These are phyloP conservation scores for Mythimna vitellina DNA, from an alignment of 2,888 invertebrate species.

Conservation along the genomic window DNA sequence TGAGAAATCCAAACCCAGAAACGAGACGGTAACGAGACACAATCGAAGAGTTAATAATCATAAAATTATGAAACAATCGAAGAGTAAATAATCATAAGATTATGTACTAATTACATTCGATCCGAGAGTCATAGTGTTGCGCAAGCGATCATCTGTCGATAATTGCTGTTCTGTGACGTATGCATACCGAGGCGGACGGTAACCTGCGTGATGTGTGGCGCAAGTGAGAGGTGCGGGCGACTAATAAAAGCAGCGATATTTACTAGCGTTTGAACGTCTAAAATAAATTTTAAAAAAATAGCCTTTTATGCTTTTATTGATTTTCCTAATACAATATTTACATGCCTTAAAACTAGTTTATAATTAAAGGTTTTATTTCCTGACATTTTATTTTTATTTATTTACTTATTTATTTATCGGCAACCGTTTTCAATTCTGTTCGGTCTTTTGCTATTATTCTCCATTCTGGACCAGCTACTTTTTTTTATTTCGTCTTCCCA, in stretches of 20 bases:
- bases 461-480: no score
- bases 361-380: no score
- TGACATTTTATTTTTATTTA: no score
- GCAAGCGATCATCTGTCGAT: slow-evolving; percentile 57
- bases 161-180: slow-evolving; percentile 53
- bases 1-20: slow-evolving; percentile 51
- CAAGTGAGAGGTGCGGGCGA: slow-evolving; percentile 2
- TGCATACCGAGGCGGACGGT: slow-evolving; percentile 65
- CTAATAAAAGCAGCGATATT: neutral
- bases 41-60: slow-evolving; percentile 36
- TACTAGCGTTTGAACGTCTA: neutral
- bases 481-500: no score
- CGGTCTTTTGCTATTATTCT: no score
- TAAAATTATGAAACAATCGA: slow-evolving; percentile 32
- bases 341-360: no score
- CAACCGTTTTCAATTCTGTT: no score
- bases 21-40: slow-evolving; percentile 14
- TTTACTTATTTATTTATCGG: no score
- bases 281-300: no score
- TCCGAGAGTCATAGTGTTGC: slow-evolving; percentile 33
- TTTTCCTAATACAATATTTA: no score
- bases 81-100: slow-evolving; percentile 43
- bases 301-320: no score
- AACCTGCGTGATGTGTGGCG: slow-evolving; percentile 43
- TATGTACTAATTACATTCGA: slow-evolving; percentile 46